Evolutionary conservation across 2,797 vertebrate genomes (phyloP).

Genomic region (Lateolabrax maculatus): DNA sequence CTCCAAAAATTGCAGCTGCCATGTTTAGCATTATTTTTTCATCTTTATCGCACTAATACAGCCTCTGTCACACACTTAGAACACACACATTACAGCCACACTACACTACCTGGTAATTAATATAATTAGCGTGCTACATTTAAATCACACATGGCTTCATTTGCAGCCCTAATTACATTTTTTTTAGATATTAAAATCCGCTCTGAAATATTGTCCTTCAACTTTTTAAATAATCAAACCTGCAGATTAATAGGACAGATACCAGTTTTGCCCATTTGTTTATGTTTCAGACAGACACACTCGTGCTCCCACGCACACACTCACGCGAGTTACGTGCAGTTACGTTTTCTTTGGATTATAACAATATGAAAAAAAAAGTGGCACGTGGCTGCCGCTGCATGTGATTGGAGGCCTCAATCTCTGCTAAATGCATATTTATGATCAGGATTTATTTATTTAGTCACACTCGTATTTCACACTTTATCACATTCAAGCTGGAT

Average conservation of each 20-base stretch:
- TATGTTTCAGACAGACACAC: not conserved
- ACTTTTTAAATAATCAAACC: constrained; percentile 1
- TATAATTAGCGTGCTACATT: constrained; percentile 4
- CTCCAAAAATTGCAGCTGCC: not conserved
- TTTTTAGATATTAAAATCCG: not conserved
- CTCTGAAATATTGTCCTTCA: not conserved
- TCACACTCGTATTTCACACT: not conserved
- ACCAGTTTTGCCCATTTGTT: not conserved
- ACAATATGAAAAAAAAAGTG: not conserved
- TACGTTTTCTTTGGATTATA: not conserved
- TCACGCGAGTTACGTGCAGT: not conserved
- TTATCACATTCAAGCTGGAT: not conserved
- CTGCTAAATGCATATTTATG: constrained; percentile 11
- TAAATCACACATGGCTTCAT: constrained; percentile 28
- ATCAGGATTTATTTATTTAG: not conserved
- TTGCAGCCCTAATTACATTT: not conserved
- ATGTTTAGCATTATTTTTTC: not conserved
- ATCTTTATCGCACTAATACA: not conserved
- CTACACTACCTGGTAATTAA: not conserved
- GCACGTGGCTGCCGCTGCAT: not conserved
- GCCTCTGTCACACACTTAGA: not conserved
- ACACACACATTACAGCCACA: not conserved
- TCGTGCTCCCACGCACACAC: too few relatives aligned
- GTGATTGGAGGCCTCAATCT: constrained; percentile 21
- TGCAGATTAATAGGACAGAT: not conserved